phyloP scores from a whole-genome alignment of 2,888 invertebrate species.

The Limenitis camilla region DNA sequence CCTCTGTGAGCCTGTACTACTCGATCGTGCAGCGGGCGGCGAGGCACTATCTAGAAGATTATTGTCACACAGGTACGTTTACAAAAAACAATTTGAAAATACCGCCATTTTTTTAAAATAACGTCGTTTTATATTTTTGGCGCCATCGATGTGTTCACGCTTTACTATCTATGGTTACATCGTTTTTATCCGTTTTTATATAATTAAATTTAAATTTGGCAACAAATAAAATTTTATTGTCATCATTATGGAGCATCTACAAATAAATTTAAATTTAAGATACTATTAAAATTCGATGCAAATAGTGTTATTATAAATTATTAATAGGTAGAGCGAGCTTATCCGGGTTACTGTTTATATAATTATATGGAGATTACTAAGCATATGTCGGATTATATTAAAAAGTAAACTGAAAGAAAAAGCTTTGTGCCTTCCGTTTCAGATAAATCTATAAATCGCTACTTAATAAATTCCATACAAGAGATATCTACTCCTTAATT shows the following conservation, averaged over 20 bases:
- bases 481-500: constrained; percentile 3
- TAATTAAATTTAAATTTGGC: neutral
- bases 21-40: constrained; percentile 80
- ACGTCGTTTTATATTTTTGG: neutral
- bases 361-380: neutral
- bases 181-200: neutral
- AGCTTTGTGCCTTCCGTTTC: too few species aligned
- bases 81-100: constrained; percentile 9
- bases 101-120: constrained; percentile 6
- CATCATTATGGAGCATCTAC: too few species aligned
- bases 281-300: too few species aligned
- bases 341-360: too few species aligned
- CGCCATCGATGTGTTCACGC: neutral
- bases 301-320: too few species aligned
- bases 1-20: constrained; percentile 80
- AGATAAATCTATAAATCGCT: neutral
- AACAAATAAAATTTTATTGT: neutral
- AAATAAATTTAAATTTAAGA: too few species aligned
- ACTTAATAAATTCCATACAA: constrained; percentile 3
- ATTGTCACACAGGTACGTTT: constrained; percentile 77
- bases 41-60: constrained; percentile 79
- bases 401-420: too few species aligned
- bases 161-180: constrained; percentile 1
- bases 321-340: too few species aligned
- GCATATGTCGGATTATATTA: neutral